These are phyloP conservation scores for Vannuccia rotundouncinata DNA, from an alignment of 2,888 invertebrate genomes.

Conservation along the genomic window DNA sequence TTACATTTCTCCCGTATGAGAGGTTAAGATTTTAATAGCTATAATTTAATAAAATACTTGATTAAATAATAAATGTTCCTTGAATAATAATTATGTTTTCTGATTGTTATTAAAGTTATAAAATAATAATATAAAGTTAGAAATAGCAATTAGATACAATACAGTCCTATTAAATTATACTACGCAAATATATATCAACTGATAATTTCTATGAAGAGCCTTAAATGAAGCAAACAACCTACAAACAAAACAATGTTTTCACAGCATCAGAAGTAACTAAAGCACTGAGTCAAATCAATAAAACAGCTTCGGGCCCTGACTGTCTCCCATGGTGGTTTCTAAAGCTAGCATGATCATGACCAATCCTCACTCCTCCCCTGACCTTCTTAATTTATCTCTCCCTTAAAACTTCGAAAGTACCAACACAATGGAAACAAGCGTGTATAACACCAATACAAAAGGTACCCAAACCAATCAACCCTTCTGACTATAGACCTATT, in stretches of 20 bases:
- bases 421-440: slow-evolving; percentile 19
- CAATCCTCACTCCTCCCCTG: slow-evolving; percentile 20
- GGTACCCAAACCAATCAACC: slow-evolving; percentile 22
- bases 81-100: no score
- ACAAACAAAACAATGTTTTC: slow-evolving; percentile 10
- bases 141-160: no score
- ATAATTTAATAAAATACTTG: no score
- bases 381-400: slow-evolving; percentile 21
- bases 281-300: slow-evolving; percentile 23
- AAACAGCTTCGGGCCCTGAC: slow-evolving; percentile 21
- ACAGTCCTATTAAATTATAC: no score
- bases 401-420: slow-evolving; percentile 23
- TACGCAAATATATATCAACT: slow-evolving; percentile 23
- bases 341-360: slow-evolving; percentile 7
- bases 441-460: slow-evolving; percentile 18
- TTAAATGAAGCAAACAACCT: slow-evolving; percentile 13
- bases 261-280: slow-evolving; percentile 7
- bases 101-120: no score
- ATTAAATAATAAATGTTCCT: no score
- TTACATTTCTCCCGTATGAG: no score
- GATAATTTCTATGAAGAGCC: slow-evolving; percentile 26
- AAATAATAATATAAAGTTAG: no score
- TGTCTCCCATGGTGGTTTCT: slow-evolving; percentile 26
- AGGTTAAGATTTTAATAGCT: no score
- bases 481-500: slow-evolving; percentile 20